phyloP scores from a whole-genome alignment of 2,797 vertebrate species.

The Podarcis lilfordi region DNA sequence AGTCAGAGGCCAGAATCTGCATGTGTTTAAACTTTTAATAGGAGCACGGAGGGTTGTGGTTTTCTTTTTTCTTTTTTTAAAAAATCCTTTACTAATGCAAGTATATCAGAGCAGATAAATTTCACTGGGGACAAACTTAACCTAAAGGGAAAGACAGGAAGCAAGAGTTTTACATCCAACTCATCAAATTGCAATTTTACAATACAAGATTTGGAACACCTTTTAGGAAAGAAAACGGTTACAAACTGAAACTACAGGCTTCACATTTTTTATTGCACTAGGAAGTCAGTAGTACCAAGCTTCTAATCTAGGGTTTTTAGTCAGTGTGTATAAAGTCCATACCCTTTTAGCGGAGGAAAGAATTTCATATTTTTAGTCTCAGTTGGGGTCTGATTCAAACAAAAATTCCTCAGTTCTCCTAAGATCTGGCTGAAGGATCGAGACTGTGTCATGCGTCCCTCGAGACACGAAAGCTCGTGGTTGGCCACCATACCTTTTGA shows the following conservation, averaged over 20 bases:
- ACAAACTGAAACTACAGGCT: slow-evolving; percentile 48
- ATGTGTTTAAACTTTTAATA: not conserved
- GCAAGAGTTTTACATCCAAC: not conserved
- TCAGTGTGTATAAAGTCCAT: slow-evolving; percentile 47
- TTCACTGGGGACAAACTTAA: not conserved
- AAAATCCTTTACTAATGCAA: accelerated
- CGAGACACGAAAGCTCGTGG: slow-evolving; percentile 52
- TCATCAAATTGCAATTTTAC: slow-evolving; percentile 36
- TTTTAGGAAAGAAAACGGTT: slow-evolving; percentile 49
- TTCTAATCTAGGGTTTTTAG: slow-evolving; percentile 36
- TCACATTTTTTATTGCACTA: slow-evolving; percentile 45
- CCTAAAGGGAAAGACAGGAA: not conserved
- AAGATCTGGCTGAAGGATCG: slow-evolving; percentile 52
- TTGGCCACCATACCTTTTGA: slow-evolving; percentile 71
- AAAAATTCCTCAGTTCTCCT: slow-evolving; percentile 55
- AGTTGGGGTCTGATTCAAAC: slow-evolving; percentile 35
- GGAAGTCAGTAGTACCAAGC: slow-evolving; percentile 36
- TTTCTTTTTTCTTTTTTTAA: not conserved
- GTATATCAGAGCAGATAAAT: slow-evolving; percentile 18
- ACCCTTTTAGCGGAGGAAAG: not conserved
- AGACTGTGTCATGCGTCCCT: slow-evolving; percentile 14
- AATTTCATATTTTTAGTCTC: slow-evolving; percentile 27
- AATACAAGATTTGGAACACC: slow-evolving; percentile 35
- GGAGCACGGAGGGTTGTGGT: not conserved
- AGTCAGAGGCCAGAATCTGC: not conserved